Percentiles rank a stretch among this genome's conserved stretches.
Evolutionary conservation across 2,888 invertebrate species (phyloP).

Genomic region (Schizotus pectinicornis): DNA sequence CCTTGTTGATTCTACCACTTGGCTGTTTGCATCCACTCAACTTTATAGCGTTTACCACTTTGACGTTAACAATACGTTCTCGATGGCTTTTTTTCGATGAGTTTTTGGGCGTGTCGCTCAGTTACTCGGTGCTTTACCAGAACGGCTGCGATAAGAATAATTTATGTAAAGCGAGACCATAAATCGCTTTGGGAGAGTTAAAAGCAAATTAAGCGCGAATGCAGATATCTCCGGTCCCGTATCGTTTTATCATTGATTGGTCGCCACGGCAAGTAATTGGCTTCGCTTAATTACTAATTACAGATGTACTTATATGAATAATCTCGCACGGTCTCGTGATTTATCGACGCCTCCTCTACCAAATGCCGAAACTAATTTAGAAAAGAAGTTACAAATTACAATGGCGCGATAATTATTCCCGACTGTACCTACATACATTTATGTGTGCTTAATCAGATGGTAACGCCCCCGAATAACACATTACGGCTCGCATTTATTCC

Average conservation of each 20-base stretch:
- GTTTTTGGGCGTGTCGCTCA: too few relatives aligned
- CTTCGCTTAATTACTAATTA: slow-evolving; percentile 46
- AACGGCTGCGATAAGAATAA: slow-evolving; percentile 25
- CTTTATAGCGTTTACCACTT: too few relatives aligned
- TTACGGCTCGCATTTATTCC: slow-evolving; percentile 48
- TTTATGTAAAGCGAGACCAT: slow-evolving; percentile 30
- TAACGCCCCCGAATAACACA: slow-evolving; percentile 55
- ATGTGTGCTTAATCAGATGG: slow-evolving; percentile 54
- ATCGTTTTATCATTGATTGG: slow-evolving; percentile 22
- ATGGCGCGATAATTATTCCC: slow-evolving; percentile 55
- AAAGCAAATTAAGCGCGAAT: slow-evolving; percentile 38
- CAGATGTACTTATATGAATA: slow-evolving; percentile 48
- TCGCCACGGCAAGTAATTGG: slow-evolving; percentile 40
- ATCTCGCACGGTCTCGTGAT: slow-evolving; percentile 40
- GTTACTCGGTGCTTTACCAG: slow-evolving; percentile 1
- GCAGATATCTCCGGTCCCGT: slow-evolving; percentile 38
- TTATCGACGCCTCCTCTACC: slow-evolving; percentile 41
- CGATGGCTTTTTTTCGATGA: too few relatives aligned
- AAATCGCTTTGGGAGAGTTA: slow-evolving; percentile 23
- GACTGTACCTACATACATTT: slow-evolving; percentile 10
- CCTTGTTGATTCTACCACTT: too few relatives aligned
- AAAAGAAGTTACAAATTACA: slow-evolving; percentile 52
- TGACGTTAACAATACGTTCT: too few relatives aligned
- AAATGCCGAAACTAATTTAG: slow-evolving; percentile 48
- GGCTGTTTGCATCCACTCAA: too few relatives aligned